phyloP scores from a whole-genome alignment of 2,797 vertebrate species.

The Masticophis lateralis region DNA sequence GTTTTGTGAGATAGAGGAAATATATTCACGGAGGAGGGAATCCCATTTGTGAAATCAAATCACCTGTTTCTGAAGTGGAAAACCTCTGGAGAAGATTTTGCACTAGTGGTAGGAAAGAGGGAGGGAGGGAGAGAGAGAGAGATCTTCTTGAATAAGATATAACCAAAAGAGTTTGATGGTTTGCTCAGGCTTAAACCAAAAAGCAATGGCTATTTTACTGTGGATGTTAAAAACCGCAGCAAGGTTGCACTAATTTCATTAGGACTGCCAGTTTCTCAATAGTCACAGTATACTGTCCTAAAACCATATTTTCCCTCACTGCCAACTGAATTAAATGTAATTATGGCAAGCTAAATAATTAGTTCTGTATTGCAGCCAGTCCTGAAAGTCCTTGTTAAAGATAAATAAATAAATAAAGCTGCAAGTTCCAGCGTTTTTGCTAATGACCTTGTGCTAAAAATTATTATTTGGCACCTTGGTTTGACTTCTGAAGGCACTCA shows the following conservation, averaged over 20 bases:
- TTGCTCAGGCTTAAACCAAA: neutral
- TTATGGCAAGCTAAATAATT: slow-evolving; percentile 31
- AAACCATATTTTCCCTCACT: slow-evolving; percentile 17
- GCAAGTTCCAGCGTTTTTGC: neutral
- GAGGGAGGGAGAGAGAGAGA: no score
- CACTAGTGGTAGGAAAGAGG: neutral
- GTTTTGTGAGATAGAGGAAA: neutral
- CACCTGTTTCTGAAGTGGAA: neutral
- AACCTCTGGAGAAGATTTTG: neutral
- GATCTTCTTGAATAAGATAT: neutral
- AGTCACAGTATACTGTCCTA: slow-evolving; percentile 34
- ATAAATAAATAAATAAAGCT: neutral
- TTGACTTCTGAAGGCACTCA: slow-evolving; percentile 42
- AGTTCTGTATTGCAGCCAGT: slow-evolving; percentile 6
- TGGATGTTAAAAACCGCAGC: neutral
- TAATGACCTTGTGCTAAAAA: slow-evolving; percentile 56
- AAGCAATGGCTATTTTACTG: neutral
- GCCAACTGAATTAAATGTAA: slow-evolving; percentile 52
- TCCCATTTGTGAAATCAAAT: neutral
- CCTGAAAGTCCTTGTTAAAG: slow-evolving; percentile 11
- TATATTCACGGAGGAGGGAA: neutral
- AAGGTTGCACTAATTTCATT: neutral
- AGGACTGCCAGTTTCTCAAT: neutral
- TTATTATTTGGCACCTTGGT: slow-evolving; percentile 40
- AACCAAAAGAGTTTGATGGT: neutral